A percentile compares a stretch with the other conserved stretches of the same genome.
Evolutionary conservation across 1,140 invertebrate species (phyloP).

Genomic region (Neuroterus valhalla): DNA sequence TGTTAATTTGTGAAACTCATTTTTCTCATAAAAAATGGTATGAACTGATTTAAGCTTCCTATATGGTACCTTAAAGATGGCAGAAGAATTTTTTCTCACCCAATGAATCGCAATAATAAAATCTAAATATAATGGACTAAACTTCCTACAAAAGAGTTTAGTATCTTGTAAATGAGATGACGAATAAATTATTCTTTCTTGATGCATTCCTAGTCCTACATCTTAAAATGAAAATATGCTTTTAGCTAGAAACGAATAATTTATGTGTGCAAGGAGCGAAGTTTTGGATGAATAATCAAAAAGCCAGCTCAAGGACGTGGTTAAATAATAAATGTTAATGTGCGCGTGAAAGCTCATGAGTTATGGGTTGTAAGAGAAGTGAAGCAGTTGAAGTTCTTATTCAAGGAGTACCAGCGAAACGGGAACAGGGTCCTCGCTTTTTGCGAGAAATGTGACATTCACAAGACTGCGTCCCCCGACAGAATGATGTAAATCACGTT

Average conservation of each 20-base stretch:
- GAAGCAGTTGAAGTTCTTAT: constrained; percentile 29
- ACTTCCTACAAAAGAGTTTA: not conserved
- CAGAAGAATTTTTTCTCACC: too few relatives aligned
- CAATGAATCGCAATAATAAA: too few relatives aligned
- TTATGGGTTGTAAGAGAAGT: constrained; percentile 27
- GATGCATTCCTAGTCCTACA: not conserved
- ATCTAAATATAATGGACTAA: not conserved
- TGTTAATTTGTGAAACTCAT: too few relatives aligned
- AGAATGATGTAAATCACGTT: constrained; percentile 30
- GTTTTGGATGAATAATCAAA: constrained; percentile 27
- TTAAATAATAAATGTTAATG: constrained; percentile 31
- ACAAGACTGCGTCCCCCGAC: constrained; percentile 24
- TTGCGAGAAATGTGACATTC: constrained; percentile 30
- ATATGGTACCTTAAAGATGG: too few relatives aligned
- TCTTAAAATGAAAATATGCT: constrained; percentile 17
- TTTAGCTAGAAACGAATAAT: constrained; percentile 13
- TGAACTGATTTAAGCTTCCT: too few relatives aligned
- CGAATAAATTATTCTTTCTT: not conserved
- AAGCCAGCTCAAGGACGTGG: constrained; percentile 17
- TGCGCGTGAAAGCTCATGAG: constrained; percentile 30
- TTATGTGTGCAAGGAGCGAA: not conserved
- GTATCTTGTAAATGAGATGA: not conserved
- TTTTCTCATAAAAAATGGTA: too few relatives aligned
- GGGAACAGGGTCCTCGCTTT: constrained; percentile 24
- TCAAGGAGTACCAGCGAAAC: constrained; percentile 22